Base-by-base conservation (phyloP, 2,113 vertebrate genomes). In the Eurypyga helias region DNA sequence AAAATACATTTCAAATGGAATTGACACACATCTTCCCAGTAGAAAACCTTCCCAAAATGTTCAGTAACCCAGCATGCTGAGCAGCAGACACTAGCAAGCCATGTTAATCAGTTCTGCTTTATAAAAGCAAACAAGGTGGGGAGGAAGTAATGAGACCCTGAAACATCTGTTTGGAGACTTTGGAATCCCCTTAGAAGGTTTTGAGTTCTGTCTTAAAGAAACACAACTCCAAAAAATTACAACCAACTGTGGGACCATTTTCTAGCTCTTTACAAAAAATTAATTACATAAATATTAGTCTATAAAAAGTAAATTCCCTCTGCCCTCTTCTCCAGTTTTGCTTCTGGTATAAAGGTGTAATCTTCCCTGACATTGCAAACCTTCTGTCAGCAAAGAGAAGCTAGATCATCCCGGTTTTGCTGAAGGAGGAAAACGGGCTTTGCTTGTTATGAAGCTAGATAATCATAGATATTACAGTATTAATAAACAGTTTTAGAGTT, bases 141-240 rank as follows among this genome's bases (percentile, higher is more conserved):
- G 88, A 96, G 96, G 96, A 96, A 95, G 67, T 92, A 71, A 69
- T 79, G 83, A 95, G 90, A 87, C 92, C 76, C 88, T 86, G 87
- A 91, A 93, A 93, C 78, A 91, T 96, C 95, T 98, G 95, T 93
- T 97, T 85, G 89, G 95, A 90, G 96, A 81, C 87, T 97, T 97
- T 94, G 2, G 14, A 98, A 94, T 96, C 83, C 96, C 97, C 94
- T 89, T 87, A 73, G 95, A 97, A 96, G 87, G 95, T 97, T 97
- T 97, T 96, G 96, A 92, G 62, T 97, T 97, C 76, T 93, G 83
- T 70, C 96, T 97, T 96, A 97, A 96, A 96, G 92, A 97, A 96
- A 96, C 89, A 92, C 45, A 92, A 31, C 93, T 97, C 93, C 72
- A 62, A 87, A 95, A 96, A 96, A 90, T 90, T 76, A 86, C 81